Base-by-base conservation (phyloP, 2,888 invertebrate species). In the Thecocarcelia acutangulata region DNA sequence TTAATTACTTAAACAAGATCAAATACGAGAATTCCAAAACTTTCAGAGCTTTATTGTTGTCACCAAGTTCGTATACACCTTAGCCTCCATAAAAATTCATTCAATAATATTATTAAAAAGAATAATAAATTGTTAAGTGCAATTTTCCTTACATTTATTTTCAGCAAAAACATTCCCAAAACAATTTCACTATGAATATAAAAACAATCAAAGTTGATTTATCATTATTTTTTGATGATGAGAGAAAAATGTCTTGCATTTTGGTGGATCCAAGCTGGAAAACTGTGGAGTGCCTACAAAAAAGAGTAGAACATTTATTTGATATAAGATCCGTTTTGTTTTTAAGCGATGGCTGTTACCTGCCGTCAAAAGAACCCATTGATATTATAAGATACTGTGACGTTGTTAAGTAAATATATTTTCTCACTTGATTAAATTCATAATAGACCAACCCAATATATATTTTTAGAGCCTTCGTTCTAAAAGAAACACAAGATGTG, bases 141-240 rank as follows among this genome's bases (percentile, higher is more conserved):
- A 24, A 5, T 24, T 24, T 24, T 2, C 5, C 24, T 24, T 24
- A 3, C 24, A 5, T 24, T 24, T 24, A 2, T 24, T 24, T 24
- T 24, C 24, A 24, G 33, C 33, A 8, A 33, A 33, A 33, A 8
- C 5, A 24, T 24, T 3, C 2, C 5, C 24, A 8, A 33, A 33
- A 33, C 1, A 33, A 33, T 6, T 33, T 33, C 33, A 48, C 15
- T 52, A 86, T 86, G 86, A 80, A 42, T 40, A 85, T 83, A 54
- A 85, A 84, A 46, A 79, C 83, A 1, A 58, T 87, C 6, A 86
- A 86, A 82, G 75, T 87, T n/a, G 86, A 87, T 70, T 75, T 87
- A 40, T 87, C 86, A 0, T 56, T 52, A 15, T 86, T 86, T 54
- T 87, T 85, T 44, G 76, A 84, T 5, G 86, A 87, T 68, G 84